Evolutionary conservation across 2,797 vertebrate species (phyloP).

Genomic region (Poecilia velifera): DNA sequence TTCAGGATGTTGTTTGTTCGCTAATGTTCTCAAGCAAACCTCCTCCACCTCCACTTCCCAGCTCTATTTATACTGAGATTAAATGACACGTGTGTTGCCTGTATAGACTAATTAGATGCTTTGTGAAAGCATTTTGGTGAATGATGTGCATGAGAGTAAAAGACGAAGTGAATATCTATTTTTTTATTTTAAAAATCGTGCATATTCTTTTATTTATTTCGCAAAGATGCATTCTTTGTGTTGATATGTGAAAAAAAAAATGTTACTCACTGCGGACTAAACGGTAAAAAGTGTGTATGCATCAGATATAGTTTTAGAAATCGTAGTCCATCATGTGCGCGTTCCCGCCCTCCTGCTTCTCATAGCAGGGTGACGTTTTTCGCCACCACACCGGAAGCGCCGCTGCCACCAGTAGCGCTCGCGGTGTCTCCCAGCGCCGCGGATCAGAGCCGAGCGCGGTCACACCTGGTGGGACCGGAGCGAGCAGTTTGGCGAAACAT

Average conservation of each 20-base stretch:
- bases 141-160: neutral
- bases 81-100: neutral
- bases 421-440: conserved; percentile 19
- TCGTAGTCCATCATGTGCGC: neutral
- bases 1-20: neutral
- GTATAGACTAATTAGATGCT: neutral
- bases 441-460: conserved; percentile 40
- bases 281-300: neutral
- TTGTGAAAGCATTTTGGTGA: neutral
- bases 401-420: neutral
- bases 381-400: conserved; percentile 13
- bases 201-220: neutral
- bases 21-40: neutral
- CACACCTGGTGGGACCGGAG: conserved; percentile 59
- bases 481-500: neutral
- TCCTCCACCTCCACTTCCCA: neutral
- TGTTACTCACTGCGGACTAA: neutral
- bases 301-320: neutral
- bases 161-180: neutral
- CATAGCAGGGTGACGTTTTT: neutral
- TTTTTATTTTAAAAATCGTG: neutral
- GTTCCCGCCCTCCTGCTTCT: conserved; percentile 4
- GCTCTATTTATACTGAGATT: neutral
- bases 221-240: neutral
- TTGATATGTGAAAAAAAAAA: too few relatives aligned